Conservation (phyloP, 2,797 vertebrate species). For the Cichlasoma orientale region DNA sequence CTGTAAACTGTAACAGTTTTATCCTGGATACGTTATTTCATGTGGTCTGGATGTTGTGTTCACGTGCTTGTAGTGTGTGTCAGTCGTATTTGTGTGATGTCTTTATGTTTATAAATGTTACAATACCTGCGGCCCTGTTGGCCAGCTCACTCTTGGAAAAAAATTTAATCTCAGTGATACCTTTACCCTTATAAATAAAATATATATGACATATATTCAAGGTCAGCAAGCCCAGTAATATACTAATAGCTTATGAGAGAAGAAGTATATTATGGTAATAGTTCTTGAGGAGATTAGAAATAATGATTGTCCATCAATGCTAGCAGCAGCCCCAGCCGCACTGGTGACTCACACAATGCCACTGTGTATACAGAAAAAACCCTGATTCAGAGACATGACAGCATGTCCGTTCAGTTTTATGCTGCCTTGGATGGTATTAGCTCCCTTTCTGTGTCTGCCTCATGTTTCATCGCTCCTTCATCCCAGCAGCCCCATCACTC, state of each 20-base stretch:
- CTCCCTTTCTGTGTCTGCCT: neutral
- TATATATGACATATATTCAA: neutral
- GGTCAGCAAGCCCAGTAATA: neutral
- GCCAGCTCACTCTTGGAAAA: neutral
- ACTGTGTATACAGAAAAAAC: neutral
- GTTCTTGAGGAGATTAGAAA: constrained; percentile 12
- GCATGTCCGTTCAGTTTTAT: neutral
- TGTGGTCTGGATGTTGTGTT: neutral
- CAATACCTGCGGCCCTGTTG: neutral
- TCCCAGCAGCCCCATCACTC: neutral
- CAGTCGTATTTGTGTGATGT: too few species aligned
- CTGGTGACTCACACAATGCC: constrained; percentile 54
- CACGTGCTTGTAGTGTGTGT: neutral
- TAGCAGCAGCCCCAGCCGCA: constrained; percentile 4
- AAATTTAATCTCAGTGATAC: neutral
- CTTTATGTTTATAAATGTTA: neutral
- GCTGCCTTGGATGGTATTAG: neutral
- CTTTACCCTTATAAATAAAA: neutral
- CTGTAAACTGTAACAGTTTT: neutral
- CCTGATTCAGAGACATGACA: constrained; percentile 12
- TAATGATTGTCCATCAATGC: neutral
- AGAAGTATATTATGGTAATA: neutral
- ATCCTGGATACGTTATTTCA: accelerated
- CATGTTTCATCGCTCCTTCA: neutral
- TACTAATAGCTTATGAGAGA: neutral